These are phyloP conservation scores for Electrophaes corylata DNA, from an alignment of 2,888 invertebrate genomes.

Conservation along the genomic window DNA sequence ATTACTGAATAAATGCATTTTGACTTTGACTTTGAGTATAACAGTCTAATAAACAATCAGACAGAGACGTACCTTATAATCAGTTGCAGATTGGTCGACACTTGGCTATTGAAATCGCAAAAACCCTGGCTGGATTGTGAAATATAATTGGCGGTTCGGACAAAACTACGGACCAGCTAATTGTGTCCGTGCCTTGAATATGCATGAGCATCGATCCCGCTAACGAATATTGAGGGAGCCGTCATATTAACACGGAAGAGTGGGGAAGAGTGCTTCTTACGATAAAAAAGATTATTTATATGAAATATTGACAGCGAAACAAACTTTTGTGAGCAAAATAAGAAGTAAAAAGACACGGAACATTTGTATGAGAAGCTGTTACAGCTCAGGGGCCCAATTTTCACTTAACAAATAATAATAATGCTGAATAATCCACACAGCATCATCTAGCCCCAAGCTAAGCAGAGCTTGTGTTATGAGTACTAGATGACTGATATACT, in stretches of 20 bases:
- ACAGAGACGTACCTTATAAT: neutral
- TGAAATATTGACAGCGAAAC: too few species aligned
- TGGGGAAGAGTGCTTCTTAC: neutral
- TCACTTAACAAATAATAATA: too few species aligned
- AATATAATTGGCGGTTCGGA: slow-evolving; percentile 67
- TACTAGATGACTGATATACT: too few species aligned
- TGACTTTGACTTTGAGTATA: too few species aligned
- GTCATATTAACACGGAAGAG: slow-evolving; percentile 31
- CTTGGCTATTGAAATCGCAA: slow-evolving; percentile 61
- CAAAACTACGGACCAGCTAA: slow-evolving; percentile 56
- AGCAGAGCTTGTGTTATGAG: too few species aligned
- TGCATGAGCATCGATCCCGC: slow-evolving; percentile 65
- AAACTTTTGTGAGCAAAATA: too few species aligned
- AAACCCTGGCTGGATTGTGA: slow-evolving; percentile 62
- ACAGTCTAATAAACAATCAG: neutral
- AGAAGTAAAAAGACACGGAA: too few species aligned
- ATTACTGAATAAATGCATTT: too few species aligned
- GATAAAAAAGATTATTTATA: neutral
- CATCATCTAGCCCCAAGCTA: too few species aligned
- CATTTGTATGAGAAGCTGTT: too few species aligned
- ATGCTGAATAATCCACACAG: too few species aligned
- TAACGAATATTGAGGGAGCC: slow-evolving; percentile 42
- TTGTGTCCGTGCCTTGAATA: slow-evolving; percentile 71
- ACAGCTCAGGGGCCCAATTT: too few species aligned
- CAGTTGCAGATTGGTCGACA: slow-evolving; percentile 18